These are phyloP conservation scores for Ooceraea biroi DNA, from an alignment of 1,140 invertebrate genomes.

Conservation along the genomic window DNA sequence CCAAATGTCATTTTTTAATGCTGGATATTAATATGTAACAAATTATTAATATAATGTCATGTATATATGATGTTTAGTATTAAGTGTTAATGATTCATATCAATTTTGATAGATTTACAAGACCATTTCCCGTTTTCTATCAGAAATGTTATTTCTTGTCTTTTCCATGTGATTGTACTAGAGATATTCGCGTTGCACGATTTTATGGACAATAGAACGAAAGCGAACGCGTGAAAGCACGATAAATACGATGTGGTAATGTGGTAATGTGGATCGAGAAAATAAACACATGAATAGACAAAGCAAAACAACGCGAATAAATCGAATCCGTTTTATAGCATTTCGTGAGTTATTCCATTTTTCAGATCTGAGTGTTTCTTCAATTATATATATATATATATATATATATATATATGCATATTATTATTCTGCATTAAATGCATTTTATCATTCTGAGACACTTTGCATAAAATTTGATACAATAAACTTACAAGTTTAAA, in stretches of 20 bases:
- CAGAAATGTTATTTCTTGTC: constrained; percentile 57
- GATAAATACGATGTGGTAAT: constrained; percentile 38
- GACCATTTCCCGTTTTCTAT: constrained; percentile 30
- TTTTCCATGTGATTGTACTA: constrained; percentile 66
- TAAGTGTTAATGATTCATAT: constrained; percentile 14
- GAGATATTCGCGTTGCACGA: constrained; percentile 58
- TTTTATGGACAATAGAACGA: constrained; percentile 47
- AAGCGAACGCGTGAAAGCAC: constrained; percentile 52
- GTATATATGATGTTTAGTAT: too few species aligned
- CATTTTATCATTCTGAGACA: not conserved
- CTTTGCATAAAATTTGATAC: not conserved
- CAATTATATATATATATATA: too few species aligned
- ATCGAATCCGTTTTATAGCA: constrained; percentile 36
- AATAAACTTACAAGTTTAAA: constrained; percentile 10
- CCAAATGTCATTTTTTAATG: not conserved
- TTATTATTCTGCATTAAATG: too few species aligned
- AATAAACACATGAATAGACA: constrained; percentile 1
- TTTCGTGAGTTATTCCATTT: constrained; percentile 26
- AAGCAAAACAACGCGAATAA: constrained; percentile 23
- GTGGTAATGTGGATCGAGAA: constrained; percentile 34
- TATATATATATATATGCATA: too few species aligned
- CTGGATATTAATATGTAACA: not conserved
- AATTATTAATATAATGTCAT: constrained; percentile 13
- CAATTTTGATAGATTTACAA: constrained; percentile 22
- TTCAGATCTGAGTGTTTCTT: constrained; percentile 23